Percentiles rank a stretch among this genome's conserved stretches.
phyloP scores from a whole-genome alignment of 37 sponge, comb jelly and placozoan genomes.

The Chondrilla cf. caribensis region DNA sequence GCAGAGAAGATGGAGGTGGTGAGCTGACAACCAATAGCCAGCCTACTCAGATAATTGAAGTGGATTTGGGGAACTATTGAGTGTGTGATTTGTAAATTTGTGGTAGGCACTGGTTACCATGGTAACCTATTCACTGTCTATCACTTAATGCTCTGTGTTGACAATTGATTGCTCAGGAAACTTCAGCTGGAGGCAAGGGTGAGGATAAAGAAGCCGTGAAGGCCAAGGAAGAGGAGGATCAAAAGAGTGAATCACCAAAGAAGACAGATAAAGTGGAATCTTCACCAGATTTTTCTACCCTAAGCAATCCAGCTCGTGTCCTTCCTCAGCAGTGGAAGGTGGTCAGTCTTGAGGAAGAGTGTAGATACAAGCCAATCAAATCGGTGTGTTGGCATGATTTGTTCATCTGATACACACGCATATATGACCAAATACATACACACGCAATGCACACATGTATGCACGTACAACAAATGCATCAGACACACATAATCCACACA shows the following conservation, averaged over 20 bases:
- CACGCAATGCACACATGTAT: too few relatives aligned
- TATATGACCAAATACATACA: too few relatives aligned
- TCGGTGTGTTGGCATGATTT: constrained; percentile 37
- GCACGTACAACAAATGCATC: too few relatives aligned
- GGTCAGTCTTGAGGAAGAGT: constrained; percentile 25
- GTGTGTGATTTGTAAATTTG: too few relatives aligned
- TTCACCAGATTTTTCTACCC: constrained; percentile 75
- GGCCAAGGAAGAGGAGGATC: constrained; percentile 24
- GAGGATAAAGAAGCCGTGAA: constrained; percentile 14
- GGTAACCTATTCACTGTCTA: too few relatives aligned
- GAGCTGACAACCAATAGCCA: neutral
- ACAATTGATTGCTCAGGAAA: too few relatives aligned
- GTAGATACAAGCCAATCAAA: constrained; percentile 73
- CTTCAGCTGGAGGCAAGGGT: neutral
- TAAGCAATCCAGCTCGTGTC: constrained; percentile 93
- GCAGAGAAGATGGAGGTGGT: constrained; percentile 47
- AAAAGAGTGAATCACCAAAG: constrained; percentile 41
- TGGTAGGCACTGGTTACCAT: too few relatives aligned
- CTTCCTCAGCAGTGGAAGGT: constrained; percentile 84
- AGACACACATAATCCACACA: too few relatives aligned
- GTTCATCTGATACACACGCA: too few relatives aligned
- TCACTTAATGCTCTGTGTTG: too few relatives aligned
- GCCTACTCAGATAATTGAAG: too few relatives aligned
- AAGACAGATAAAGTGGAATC: constrained; percentile 38
- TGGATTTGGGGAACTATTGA: too few relatives aligned